These are phyloP conservation scores for Lepeophtheirus nordmannii DNA, from an alignment of 2,888 invertebrate genomes.

Conservation along the genomic window DNA sequence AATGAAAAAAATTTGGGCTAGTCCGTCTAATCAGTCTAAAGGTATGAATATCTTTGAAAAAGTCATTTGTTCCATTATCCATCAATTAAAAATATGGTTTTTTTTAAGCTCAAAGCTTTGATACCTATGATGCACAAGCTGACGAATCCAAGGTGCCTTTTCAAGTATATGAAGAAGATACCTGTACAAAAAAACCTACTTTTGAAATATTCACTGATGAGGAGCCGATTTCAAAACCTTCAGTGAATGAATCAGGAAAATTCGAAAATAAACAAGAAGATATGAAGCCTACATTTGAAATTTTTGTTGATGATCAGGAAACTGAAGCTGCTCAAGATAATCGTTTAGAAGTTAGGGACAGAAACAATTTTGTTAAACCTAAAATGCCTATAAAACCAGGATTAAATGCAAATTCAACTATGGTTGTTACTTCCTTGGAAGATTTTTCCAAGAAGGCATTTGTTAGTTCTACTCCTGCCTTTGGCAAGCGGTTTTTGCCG, in stretches of 20 bases:
- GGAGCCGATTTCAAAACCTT: neutral
- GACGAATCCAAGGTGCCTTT: neutral
- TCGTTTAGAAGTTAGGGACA: neutral
- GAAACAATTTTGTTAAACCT: neutral
- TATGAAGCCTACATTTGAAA: constrained; percentile 7
- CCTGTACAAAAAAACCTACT: neutral
- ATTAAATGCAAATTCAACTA: constrained; percentile 23
- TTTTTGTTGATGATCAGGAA: constrained; percentile 5
- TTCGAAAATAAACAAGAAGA: neutral
- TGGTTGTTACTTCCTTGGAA: constrained; percentile 26
- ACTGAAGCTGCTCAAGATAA: neutral
- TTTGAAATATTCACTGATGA: constrained; percentile 13
- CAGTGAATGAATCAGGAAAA: neutral
- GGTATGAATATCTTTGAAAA: too few relatives aligned
- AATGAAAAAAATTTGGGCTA: constrained; percentile 43
- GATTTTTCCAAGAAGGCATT: constrained; percentile 27
- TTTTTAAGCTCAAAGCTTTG: neutral
- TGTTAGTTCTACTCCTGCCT: constrained; percentile 28
- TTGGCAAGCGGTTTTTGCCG: constrained; percentile 19
- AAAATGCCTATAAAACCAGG: neutral
- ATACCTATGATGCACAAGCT: neutral
- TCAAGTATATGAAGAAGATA: neutral
- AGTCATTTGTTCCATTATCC: neutral
- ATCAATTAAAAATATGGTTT: neutral
- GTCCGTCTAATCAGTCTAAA: neutral